These are phyloP conservation scores for Heloderma charlesbogerti DNA, from an alignment of 2,113 vertebrate species.

Conservation along the genomic window DNA sequence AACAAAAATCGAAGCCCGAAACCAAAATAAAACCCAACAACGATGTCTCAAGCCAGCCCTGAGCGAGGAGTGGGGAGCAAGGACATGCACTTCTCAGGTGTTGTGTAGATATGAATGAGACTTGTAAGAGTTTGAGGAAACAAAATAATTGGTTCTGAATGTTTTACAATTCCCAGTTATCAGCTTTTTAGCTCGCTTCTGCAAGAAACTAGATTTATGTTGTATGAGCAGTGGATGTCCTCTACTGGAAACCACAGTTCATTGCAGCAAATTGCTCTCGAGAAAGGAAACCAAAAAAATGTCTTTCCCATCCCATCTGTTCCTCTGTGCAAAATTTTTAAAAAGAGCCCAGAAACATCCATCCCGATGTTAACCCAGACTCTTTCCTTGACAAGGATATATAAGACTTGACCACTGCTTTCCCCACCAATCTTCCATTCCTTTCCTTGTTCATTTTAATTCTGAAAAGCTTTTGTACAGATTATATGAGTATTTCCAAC, in stretches of 20 bases:
- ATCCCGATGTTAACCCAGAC: rapidly evolving
- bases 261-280: slow-evolving; percentile 63
- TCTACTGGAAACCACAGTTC: slow-evolving; percentile 74
- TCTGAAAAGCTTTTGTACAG: not conserved
- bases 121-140: slow-evolving; percentile 17
- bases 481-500: not conserved
- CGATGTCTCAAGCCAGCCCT: not conserved
- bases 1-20: not conserved
- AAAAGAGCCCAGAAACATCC: not conserved
- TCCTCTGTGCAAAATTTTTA: not conserved
- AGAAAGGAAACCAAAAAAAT: not conserved
- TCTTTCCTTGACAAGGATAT: not conserved
- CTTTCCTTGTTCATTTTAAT: not conserved
- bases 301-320: not conserved
- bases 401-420: not conserved
- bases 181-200: not conserved
- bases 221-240: slow-evolving; percentile 73
- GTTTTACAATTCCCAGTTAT: slow-evolving; percentile 48
- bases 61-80: not conserved
- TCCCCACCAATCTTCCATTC: rapidly evolving
- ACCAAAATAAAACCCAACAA: not conserved
- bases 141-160: slow-evolving; percentile 27
- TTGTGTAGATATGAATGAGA: not conserved
- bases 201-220: slow-evolving; percentile 26
- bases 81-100: not conserved